Evolutionary conservation across 1,140 invertebrate genomes (phyloP), one percentile per base, ranked within the genome.

Genomic region (Drosophila bocqueti): DNA sequence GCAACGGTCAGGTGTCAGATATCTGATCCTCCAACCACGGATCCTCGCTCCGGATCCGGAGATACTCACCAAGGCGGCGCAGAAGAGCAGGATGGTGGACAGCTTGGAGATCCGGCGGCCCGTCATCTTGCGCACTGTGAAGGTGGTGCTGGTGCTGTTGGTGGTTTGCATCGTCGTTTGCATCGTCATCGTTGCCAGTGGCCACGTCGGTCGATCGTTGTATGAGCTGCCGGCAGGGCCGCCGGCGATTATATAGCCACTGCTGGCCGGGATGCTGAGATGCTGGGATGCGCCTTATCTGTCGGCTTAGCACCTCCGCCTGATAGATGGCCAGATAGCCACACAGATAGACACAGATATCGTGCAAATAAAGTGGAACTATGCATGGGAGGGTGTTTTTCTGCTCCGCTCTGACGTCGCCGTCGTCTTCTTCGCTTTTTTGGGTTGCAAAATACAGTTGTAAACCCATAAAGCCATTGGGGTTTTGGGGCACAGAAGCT

Each of bases 171-270:
- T 65, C 47, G 40, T 65, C 47, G 40, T 66, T 61, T n/a, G 24
- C 47, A 29, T 49, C 55, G 68, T 87, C 81, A 75, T 87, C 83
- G 83, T 81, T 71, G 81, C 84, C 84, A 46, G 59, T 81, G 83
- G 83, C 83, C 74, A 87, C 84, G 86, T 89, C 86, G 85, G 78
- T 89, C 85, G 85, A 90, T 89, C 85, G 85, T 89, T 85, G 85
- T 89, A 68, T 89, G 84, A 89, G 78, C 85, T 54, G 67, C 59
- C 83, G 49, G 54, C 68, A 47, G 46, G 36, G 31, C 45, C 16
- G 36, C 50, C 55, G 16, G 34, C 42, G 52, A 67, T 90, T 89
- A 75, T 89, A 89, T 89, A 89, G 67, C 74, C 52, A 61, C 47
- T 38, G 64, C 31, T 47, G 26, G 49, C 34, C 38, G 68, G 79